Percentiles rank a stretch among this genome's conserved stretches.
Evolutionary conservation across 2,113 vertebrate species (phyloP).

Genomic region (Gasterosteus nipponicus): DNA sequence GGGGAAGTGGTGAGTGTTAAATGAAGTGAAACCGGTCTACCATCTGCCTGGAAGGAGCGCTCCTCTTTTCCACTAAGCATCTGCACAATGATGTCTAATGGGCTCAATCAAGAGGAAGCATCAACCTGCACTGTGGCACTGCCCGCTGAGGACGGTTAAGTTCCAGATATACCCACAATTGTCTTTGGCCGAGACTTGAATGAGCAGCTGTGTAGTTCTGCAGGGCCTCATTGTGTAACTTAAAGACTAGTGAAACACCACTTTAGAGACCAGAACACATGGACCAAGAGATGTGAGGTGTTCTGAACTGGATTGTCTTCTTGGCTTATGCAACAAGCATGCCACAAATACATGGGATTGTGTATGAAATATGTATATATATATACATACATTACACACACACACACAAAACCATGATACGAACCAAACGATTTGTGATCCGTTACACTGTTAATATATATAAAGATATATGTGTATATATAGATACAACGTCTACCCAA

Average conservation of each 20-base stretch:
- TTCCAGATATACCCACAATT: slow-evolving; percentile 29
- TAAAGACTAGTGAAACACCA: slow-evolving; percentile 11
- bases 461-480: too few relatives aligned
- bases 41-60: slow-evolving; percentile 55
- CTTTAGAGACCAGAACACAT: neutral
- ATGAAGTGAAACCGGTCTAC: slow-evolving; percentile 60
- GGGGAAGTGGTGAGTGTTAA: slow-evolving; percentile 54
- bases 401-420: too few relatives aligned
- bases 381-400: too few relatives aligned
- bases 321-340: neutral
- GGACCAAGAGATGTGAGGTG: neutral
- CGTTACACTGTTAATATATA: too few relatives aligned
- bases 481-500: too few relatives aligned
- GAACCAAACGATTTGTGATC: too few relatives aligned
- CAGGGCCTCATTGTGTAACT: slow-evolving; percentile 31
- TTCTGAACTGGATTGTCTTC: neutral
- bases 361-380: too few relatives aligned
- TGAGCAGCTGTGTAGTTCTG: slow-evolving; percentile 30
- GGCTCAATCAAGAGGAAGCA: slow-evolving; percentile 39
- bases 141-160: slow-evolving; percentile 32
- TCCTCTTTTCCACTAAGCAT: slow-evolving; percentile 54
- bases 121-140: slow-evolving; percentile 23
- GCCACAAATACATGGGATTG: neutral
- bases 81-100: slow-evolving; percentile 53
- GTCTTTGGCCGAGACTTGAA: slow-evolving; percentile 43